Conservation (phyloP, 2,888 invertebrate species). For the Rhingia campestris region DNA sequence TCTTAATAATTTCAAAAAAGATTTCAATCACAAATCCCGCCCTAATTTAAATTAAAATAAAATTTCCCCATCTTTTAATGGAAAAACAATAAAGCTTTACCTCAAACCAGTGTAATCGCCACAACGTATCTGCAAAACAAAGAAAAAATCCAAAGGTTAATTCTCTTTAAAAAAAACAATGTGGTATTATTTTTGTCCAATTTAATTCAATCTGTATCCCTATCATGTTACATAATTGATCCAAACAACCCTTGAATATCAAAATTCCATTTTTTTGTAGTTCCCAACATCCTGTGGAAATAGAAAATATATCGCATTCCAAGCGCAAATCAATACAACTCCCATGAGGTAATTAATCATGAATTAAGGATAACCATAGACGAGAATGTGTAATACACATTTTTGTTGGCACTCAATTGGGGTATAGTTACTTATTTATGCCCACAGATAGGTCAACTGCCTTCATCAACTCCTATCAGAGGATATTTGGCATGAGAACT, state of each 20-base stretch:
- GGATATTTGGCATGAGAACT: neutral
- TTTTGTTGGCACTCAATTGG: conserved; percentile 1
- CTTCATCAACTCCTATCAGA: conserved; percentile 8
- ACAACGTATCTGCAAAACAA: no score
- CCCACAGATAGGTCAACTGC: conserved; percentile 29
- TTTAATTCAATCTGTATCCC: neutral
- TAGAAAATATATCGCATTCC: neutral
- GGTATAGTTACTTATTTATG: conserved; percentile 28
- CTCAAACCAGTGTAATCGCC: no score
- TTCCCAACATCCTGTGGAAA: neutral
- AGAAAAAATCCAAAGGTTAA: no score
- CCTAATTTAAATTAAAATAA: no score
- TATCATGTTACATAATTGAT: neutral
- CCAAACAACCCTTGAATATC: neutral
- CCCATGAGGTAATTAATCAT: conserved; percentile 19
- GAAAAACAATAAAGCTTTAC: no score
- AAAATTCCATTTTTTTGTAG: neutral
- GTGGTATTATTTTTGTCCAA: neutral
- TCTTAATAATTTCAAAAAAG: no score
- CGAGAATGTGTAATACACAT: conserved; percentile 10
- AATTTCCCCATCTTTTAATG: no score
- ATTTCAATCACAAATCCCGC: no score
- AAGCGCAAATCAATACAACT: conserved; percentile 9
- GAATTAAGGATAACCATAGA: conserved; percentile 7
- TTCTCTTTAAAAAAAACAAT: no score